Evolutionary conservation across 2,113 vertebrate genomes (phyloP), one percentile per base, ranked within the genome.

Genomic region (Alouatta palliata): DNA sequence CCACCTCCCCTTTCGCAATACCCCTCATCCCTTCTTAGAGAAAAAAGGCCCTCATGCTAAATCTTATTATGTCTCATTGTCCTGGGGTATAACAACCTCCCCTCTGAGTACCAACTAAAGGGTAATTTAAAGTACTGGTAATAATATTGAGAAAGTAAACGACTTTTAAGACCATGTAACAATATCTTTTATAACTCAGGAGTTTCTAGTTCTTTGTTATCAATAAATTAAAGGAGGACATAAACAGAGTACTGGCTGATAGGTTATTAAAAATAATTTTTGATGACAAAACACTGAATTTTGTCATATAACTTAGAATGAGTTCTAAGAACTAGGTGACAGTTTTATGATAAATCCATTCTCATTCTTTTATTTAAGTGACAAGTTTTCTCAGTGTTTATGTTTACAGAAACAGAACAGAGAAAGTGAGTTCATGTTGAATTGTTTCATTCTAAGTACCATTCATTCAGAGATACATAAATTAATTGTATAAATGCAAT

Each of bases 321-420:
- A 64, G 2, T 96, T 61, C 35, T 87, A 90, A 92, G 71, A 87
- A 75, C 68, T 79, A 20, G 23, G 0, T 8, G 37, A 79, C 10
- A 58, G 30, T 90, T 96, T 82, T 80, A 94, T 90, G 75, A 95
- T 43, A 97, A 89, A 96, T 92, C 66, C 64, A 83, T 80, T 90
- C n/a, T 2, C 16, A 87, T 82, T 14, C 25, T 91, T 13, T 96
- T 75, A 37, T 56, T 95, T 80, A 94, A 92, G 45, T 49, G 76
- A 73, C 17, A 81, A 77, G 35, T 73, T 94, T 97, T 88, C 45
- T 73, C 64, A 58, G 58, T 66, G 11, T 58, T 83, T 88, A 82
- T 52, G 7, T 66, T 75, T 87, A 35, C 84, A 45, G 14, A 37
- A 90, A 92, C 45, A 89, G 27, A 82, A 79, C 1, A 94, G 43